Percentiles rank a stretch among this genome's conserved stretches.
phyloP scores from a whole-genome alignment of 2,797 vertebrate genomes.

The Miichthys miiuy region DNA sequence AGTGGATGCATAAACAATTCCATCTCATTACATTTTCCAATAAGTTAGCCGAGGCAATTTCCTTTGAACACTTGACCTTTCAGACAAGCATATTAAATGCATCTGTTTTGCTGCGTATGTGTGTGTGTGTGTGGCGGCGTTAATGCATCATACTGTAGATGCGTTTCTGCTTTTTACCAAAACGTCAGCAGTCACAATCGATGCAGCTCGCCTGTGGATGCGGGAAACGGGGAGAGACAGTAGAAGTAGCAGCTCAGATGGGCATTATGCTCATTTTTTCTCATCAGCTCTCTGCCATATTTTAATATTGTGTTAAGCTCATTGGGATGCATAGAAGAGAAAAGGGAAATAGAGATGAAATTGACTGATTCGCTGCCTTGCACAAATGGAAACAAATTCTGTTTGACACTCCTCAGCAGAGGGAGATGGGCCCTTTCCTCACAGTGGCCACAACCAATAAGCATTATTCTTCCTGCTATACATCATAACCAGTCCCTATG shows the following conservation, averaged over 20 bases:
- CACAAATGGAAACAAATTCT: slow-evolving; percentile 81
- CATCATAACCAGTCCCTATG: slow-evolving; percentile 35
- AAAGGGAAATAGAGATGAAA: slow-evolving; percentile 75
- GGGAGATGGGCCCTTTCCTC: slow-evolving; percentile 53
- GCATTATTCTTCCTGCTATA: slow-evolving; percentile 35
- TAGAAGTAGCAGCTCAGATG: slow-evolving; percentile 44
- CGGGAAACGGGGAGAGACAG: slow-evolving; percentile 42
- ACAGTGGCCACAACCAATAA: slow-evolving; percentile 45
- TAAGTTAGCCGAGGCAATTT: slow-evolving; percentile 75
- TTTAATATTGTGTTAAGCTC: slow-evolving; percentile 74
- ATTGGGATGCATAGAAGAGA: slow-evolving; percentile 78
- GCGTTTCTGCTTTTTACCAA: slow-evolving; percentile 30
- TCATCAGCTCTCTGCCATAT: slow-evolving; percentile 70
- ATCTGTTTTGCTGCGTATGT: slow-evolving; percentile 59
- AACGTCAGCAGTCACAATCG: slow-evolving; percentile 34
- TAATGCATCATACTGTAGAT: slow-evolving; percentile 8
- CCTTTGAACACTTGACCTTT: slow-evolving; percentile 77
- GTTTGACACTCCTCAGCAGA: slow-evolving; percentile 64
- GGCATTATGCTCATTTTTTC: slow-evolving; percentile 63
- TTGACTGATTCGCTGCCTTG: slow-evolving; percentile 77
- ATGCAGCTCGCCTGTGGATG: slow-evolving; percentile 5
- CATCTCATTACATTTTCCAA: slow-evolving; percentile 73
- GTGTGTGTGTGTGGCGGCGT: slow-evolving; percentile 1
- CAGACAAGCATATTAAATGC: slow-evolving; percentile 69
- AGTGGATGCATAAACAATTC: slow-evolving; percentile 73